phyloP scores from a whole-genome alignment of 2,888 invertebrate species.

The Smittia aterrima region DNA sequence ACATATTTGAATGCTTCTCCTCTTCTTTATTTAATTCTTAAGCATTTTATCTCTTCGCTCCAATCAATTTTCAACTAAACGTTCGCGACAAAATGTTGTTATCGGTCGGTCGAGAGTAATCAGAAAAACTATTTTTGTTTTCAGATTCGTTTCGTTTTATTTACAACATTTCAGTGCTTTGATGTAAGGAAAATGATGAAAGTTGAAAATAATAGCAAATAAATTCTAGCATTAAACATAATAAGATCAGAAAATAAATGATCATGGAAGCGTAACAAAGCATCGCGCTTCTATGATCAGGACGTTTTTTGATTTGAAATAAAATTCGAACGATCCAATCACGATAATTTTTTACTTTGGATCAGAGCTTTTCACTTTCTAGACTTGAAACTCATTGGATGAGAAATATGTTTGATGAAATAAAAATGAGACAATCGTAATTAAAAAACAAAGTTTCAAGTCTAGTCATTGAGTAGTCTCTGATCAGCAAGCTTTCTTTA shows the following conservation, averaged over 20 bases:
- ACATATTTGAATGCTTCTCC: constrained; percentile 20
- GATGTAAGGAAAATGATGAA: constrained; percentile 20
- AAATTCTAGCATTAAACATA: constrained; percentile 14
- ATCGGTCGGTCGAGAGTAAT: not conserved
- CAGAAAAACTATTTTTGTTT: not conserved
- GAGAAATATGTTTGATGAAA: not conserved
- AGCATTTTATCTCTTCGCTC: not conserved
- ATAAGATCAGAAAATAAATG: constrained; percentile 24
- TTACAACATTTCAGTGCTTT: constrained; percentile 23
- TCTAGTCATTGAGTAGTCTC: no score
- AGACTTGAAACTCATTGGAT: not conserved
- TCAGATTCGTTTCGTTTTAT: not conserved
- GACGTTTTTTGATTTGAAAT: constrained; percentile 7
- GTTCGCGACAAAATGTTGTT: not conserved
- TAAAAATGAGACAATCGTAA: not conserved
- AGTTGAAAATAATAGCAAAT: not conserved
- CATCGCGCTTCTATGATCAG: not conserved
- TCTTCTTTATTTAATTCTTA: not conserved
- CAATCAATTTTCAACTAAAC: not conserved
- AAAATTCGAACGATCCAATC: constrained; percentile 13
- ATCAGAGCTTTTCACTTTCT: not conserved
- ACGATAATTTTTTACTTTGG: not conserved
- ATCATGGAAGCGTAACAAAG: not conserved
- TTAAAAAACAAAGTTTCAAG: not conserved
- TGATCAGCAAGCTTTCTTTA: no score